phyloP scores from a whole-genome alignment of 1,140 invertebrate genomes.

The Procambarus virginalis region DNA sequence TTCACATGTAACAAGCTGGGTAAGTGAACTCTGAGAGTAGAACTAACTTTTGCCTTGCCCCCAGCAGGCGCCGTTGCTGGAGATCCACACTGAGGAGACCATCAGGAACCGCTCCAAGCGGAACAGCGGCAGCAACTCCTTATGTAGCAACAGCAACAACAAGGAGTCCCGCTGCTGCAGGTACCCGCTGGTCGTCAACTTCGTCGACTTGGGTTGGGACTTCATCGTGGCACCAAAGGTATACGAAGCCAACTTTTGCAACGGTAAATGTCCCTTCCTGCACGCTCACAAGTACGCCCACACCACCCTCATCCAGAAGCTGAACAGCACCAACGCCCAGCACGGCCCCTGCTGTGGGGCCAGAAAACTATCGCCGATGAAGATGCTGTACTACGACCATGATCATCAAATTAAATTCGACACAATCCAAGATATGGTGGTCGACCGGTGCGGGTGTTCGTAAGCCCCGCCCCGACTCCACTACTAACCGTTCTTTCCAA shows the following conservation, averaged over 20 bases:
- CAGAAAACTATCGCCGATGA: constrained; percentile 89
- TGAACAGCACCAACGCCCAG: constrained; percentile 78
- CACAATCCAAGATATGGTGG: constrained; percentile 92
- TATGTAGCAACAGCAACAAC: constrained; percentile 77
- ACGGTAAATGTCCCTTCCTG: constrained; percentile 92
- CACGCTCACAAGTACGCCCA: constrained; percentile 94
- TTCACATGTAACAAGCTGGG: too few species aligned
- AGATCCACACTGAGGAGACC: constrained; percentile 82
- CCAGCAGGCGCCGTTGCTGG: constrained; percentile 83
- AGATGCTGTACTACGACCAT: constrained; percentile 94
- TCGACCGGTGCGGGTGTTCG: constrained; percentile 92
- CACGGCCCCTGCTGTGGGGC: constrained; percentile 91
- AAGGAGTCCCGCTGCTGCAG: constrained; percentile 89
- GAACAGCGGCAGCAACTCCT: constrained; percentile 84
- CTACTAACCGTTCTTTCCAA: neutral
- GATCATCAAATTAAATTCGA: constrained; percentile 91
- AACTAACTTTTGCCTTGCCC: neutral
- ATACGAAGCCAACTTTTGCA: constrained; percentile 97
- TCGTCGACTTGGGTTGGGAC: constrained; percentile 97
- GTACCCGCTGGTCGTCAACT: constrained; percentile 94
- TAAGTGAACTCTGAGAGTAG: too few species aligned
- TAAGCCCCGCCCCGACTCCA: constrained; percentile 75
- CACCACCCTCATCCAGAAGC: constrained; percentile 91
- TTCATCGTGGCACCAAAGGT: constrained; percentile 97
- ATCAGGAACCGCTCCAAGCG: constrained; percentile 80